Base-by-base conservation (phyloP, 2,113 vertebrate species). In the Sitta europaea region DNA sequence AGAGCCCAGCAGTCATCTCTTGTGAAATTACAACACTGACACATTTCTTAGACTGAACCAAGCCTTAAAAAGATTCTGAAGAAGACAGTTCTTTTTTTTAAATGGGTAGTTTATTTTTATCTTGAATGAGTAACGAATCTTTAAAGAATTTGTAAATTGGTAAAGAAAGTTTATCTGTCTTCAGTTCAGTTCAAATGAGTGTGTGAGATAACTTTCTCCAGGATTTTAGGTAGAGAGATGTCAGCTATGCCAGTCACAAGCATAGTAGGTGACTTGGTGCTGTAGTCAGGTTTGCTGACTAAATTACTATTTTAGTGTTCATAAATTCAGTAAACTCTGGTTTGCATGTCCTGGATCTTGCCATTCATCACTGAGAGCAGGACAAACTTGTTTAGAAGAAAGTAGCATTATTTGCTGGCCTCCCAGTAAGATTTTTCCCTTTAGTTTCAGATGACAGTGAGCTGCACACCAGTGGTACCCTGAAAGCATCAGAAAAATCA, bases 381-480 rank as follows among this genome's bases (percentile, higher is more conserved):
- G 21, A 29, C 25, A 58, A 65, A 66, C 19, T 58, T 43, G 45
- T 71, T 72, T 12, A 36, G 40, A 43, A 59, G 61, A 66, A 63
- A 75, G 38, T 12, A 28, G 3, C 18, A 10, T 28, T 6, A 1
- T n/a, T 93, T 70, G 77, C 40, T 65, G 48, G 17, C 14, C 45
- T 74, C 35, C 13, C n/a, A 54, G 1, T 20, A 72, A 82, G 40
- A 25, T 83, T 66, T 91, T 59, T 47, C 40, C 55, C 94, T 94
- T 57, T 27, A 99, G 99, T 99, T 98, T 99, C 99, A 59, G 99
- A 99, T 91, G 99, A 99, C 50, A 99, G 99, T 0, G 99, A 99
- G 95, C 98, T 98, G 29, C 99, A 98, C 10, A 98, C 98, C 47
- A 98, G 98, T 93, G 98, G 98, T 91, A 99, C 99, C 31, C 92